Percentiles rank a stretch among this genome's conserved stretches.
Evolutionary conservation across 2,113 vertebrate species (phyloP).

Genomic region (Gavia stellata): DNA sequence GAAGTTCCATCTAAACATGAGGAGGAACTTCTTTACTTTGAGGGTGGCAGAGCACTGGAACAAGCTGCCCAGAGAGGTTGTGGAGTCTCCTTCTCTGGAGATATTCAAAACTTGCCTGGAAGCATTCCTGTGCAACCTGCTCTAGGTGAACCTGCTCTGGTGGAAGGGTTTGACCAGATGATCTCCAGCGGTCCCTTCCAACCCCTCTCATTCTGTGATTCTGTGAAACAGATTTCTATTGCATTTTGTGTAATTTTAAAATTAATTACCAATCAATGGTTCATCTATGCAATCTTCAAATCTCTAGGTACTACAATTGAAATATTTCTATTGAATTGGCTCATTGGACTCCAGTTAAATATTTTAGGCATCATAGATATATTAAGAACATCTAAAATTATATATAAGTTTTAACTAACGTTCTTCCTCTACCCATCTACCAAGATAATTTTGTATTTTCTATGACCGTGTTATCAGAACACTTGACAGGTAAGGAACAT

Average conservation of each 20-base stretch:
- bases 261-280: neutral
- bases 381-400: neutral
- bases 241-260: neutral
- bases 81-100: too few relatives aligned
- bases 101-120: too few relatives aligned
- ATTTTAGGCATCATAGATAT: neutral
- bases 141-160: too few relatives aligned
- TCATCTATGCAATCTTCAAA: neutral
- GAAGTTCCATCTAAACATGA: too few relatives aligned
- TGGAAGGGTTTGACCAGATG: too few relatives aligned
- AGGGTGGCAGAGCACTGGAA: too few relatives aligned
- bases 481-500: neutral
- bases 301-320: neutral
- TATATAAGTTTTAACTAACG: neutral
- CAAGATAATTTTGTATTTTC: neutral
- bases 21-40: too few relatives aligned
- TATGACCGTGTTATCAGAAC: neutral
- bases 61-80: too few relatives aligned
- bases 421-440: neutral
- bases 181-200: too few relatives aligned
- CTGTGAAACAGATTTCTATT: neutral
- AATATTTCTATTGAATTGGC: neutral
- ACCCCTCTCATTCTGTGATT: too few relatives aligned
- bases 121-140: too few relatives aligned
- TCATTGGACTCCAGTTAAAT: neutral